A percentile compares a stretch with the other conserved stretches of the same genome.
Conservation (phyloP, 2,797 vertebrate genomes). For the Pelochelys cantorii region DNA sequence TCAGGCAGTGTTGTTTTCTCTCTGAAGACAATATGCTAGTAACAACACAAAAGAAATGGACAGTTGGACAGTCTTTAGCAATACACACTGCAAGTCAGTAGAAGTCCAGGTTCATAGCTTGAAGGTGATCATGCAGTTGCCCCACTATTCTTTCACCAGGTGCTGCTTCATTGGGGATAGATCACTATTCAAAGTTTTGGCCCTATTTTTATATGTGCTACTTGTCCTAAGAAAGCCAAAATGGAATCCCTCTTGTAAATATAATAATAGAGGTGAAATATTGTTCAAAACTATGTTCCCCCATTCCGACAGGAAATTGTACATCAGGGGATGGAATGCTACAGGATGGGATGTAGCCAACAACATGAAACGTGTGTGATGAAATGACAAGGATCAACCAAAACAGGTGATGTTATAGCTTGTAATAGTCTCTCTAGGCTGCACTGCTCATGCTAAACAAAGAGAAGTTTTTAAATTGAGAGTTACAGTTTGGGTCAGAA, state of each 20-base stretch:
- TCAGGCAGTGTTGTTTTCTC: neutral
- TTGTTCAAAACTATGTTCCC: neutral
- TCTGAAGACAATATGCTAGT: neutral
- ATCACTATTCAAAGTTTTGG: neutral
- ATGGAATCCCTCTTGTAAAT: neutral
- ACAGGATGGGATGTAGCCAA: neutral
- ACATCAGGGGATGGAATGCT: neutral
- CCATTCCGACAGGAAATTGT: conserved; percentile 4
- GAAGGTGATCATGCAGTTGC: neutral
- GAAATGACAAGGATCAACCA: neutral
- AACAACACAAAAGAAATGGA: neutral
- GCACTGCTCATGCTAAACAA: conserved; percentile 19
- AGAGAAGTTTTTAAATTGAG: conserved; percentile 26
- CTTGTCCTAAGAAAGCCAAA: neutral
- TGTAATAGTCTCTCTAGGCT: neutral
- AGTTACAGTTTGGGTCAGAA: conserved; percentile 28
- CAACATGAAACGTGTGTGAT: neutral
- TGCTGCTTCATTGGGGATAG: neutral
- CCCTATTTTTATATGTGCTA: neutral
- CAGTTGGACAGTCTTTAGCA: neutral
- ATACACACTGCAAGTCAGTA: neutral
- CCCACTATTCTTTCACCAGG: neutral
- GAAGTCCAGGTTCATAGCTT: neutral
- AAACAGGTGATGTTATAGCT: neutral
- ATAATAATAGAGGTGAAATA: conserved; percentile 21